Percentiles rank a stretch among this genome's conserved stretches.
These are phyloP conservation scores for Lepidotrigona ventralis DNA, from an alignment of 1,140 invertebrate species.

Conservation along the genomic window DNA sequence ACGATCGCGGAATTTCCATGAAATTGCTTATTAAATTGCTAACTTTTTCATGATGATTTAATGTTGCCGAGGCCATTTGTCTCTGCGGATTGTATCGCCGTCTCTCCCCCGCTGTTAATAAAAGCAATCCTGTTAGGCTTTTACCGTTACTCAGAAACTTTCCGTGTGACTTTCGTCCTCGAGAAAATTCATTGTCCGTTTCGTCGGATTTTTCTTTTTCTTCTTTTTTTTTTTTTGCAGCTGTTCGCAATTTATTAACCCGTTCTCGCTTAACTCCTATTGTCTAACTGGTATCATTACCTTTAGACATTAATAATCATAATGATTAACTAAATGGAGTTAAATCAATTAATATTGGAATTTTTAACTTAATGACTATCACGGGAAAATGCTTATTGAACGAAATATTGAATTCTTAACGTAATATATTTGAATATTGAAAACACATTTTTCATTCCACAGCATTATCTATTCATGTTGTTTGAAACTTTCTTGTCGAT, in stretches of 20 bases:
- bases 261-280: not conserved
- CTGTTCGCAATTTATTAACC: not conserved
- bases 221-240: no score
- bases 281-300: no score
- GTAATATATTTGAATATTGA: no score
- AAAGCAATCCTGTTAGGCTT: conserved; percentile 58
- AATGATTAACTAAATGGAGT: no score
- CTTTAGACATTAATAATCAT: no score
- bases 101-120: conserved; percentile 60
- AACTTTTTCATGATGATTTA: conserved; percentile 78
- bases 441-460: no score
- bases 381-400: no score
- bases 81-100: conserved; percentile 74
- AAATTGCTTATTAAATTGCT: conserved; percentile 80
- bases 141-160: conserved; percentile 37
- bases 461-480: no score
- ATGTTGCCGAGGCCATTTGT: conserved; percentile 74
- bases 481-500: no score
- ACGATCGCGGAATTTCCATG: conserved; percentile 76
- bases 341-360: no score
- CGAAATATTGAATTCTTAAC: no score
- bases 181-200: not conserved
- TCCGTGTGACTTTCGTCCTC: conserved; percentile 37
- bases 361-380: no score
- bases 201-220: not conserved